Base-by-base conservation (phyloP, 2,888 invertebrate genomes). In the Tuberolachnus salignus region DNA sequence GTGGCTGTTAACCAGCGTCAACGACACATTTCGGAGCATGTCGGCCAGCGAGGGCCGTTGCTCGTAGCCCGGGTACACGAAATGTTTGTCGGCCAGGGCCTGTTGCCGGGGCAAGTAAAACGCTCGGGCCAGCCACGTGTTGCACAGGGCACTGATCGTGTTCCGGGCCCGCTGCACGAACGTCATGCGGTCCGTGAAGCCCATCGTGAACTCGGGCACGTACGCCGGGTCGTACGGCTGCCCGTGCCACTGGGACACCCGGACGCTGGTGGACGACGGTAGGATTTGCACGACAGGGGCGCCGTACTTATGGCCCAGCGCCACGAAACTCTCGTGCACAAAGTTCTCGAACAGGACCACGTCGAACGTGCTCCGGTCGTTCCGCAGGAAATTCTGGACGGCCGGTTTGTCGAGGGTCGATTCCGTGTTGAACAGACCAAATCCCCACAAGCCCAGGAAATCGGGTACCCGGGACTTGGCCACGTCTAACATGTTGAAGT, bases 1-100 rank as follows among this genome's bases (percentile, higher is more conserved):
- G 81, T 84, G 84, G 1, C 83, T 82, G 82, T 85, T 84, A 23
- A 83, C 80, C 26, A 84, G 74, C 1, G 83, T 69, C 44, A 84
- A 42, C 1, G 83, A 81, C 3, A 82, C 82, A 16, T 81, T 82
- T 14, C 34, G 67, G 23, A 82, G 72, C 51, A 83, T 63, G 14
- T 83, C 82, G 1, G n/a, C 2, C 16, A 82, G 23, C 9, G 73
- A 23, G 1, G 83, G 83, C 42, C 81, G 49, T 55, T 61, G 66
- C 21, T 61, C 78, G 63, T 59, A 11, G 34, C 73, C 73, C 23
- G 59, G 59, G 23, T 73, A 73, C 42, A 49, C 61, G 51, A 73
- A 61, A 49, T 73, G 44, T 19, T 61, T 73, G 46, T 73, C 42
- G 46, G 46, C 46, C 46, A 73, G n/a, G 0, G 61, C 21, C 13